These are phyloP conservation scores for Hemicrepidius hirtus DNA, from an alignment of 2,888 invertebrate genomes.

Conservation along the genomic window DNA sequence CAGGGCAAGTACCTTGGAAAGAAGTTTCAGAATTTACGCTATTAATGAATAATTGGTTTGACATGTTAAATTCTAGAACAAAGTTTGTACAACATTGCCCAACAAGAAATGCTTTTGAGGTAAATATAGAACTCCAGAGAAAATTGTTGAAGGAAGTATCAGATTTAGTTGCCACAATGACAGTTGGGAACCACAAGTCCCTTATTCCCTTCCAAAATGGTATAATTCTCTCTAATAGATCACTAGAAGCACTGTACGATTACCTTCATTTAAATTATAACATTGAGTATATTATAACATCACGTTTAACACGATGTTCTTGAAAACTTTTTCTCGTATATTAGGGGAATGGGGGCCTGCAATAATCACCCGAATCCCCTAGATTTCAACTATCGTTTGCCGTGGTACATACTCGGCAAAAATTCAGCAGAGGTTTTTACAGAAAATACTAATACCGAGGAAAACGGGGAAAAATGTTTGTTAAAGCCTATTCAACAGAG, in stretches of 20 bases:
- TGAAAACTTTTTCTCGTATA: no score
- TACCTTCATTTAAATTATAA: slow-evolving; percentile 17
- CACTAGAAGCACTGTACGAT: slow-evolving; percentile 15
- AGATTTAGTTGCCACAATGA: slow-evolving; percentile 6
- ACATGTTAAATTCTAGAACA: slow-evolving; percentile 39
- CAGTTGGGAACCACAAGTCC: slow-evolving; percentile 36
- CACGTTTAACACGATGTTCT: slow-evolving; percentile 15
- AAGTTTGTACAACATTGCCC: slow-evolving; percentile 33
- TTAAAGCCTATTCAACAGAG: no score
- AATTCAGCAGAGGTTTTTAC: no score
- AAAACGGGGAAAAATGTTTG: no score
- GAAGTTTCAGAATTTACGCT: slow-evolving; percentile 20
- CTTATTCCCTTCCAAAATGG: slow-evolving; percentile 47
- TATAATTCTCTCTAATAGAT: slow-evolving; percentile 33
- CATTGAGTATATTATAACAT: slow-evolving; percentile 26
- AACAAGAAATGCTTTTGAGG: slow-evolving; percentile 41
- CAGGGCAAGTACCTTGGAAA: slow-evolving; percentile 29
- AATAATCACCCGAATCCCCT: no score
- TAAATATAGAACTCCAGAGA: slow-evolving; percentile 27
- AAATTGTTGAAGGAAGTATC: slow-evolving; percentile 29
- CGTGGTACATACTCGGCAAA: no score
- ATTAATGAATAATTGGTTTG: slow-evolving; percentile 50
- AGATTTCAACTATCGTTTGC: no score
- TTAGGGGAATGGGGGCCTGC: no score
- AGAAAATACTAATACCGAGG: no score